These are phyloP conservation scores for Achatina immaculata DNA, from an alignment of 1,140 invertebrate species.

Conservation along the genomic window DNA sequence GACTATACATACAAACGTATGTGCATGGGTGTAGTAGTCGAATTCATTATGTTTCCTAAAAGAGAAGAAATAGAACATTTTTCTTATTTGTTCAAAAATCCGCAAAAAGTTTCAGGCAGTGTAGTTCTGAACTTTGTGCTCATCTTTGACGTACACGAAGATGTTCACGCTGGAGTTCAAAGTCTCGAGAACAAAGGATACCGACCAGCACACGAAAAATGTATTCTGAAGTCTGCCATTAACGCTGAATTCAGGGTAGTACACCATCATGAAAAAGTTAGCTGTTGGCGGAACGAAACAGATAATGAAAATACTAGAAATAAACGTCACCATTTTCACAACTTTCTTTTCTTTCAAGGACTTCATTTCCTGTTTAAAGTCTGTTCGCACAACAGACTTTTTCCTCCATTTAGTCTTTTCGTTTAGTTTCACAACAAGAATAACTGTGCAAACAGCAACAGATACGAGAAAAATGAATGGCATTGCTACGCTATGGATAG, in stretches of 20 bases:
- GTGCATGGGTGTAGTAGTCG: no score
- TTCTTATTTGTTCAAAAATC: no score
- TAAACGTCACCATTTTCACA: constrained; percentile 12
- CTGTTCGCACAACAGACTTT: not conserved
- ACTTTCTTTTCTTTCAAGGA: constrained; percentile 6
- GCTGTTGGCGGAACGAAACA: not conserved
- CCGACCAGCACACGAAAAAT: constrained; percentile 13
- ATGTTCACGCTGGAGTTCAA: not conserved
- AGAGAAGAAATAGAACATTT: no score
- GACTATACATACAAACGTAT: no score
- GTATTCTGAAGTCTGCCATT: not conserved
- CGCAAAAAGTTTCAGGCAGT: not conserved
- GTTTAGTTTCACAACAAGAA: not conserved
- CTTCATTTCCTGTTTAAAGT: not conserved
- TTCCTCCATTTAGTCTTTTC: constrained; percentile 7
- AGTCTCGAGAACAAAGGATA: not conserved
- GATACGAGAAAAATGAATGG: not conserved
- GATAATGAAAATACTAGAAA: constrained; percentile 1
- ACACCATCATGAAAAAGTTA: constrained; percentile 8
- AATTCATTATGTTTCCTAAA: no score
- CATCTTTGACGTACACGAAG: constrained; percentile 18
- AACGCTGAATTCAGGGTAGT: constrained; percentile 9
- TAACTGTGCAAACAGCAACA: not conserved
- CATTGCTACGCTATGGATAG: not conserved
- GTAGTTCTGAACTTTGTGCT: constrained; percentile 11